Base-by-base conservation (phyloP, 2,888 invertebrate species). In the Ochlodes sylvanus region DNA sequence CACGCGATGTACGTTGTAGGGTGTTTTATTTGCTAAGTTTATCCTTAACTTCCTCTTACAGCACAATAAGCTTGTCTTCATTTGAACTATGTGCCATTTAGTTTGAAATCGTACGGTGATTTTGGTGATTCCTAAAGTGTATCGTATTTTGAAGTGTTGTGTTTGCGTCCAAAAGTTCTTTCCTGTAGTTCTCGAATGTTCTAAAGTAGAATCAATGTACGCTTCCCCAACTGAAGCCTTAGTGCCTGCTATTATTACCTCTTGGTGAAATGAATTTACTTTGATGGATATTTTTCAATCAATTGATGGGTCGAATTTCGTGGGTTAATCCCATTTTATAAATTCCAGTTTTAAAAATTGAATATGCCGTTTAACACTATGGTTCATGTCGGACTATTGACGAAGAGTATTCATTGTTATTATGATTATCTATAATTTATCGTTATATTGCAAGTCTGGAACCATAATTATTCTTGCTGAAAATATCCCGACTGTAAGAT, bases 181-280 rank as follows among this genome's bases (percentile, higher is more conserved):
- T 84, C 79, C 78, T 89, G 92, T 90, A 89, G 81, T 86, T 88
- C 82, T 88, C 86, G 81, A 88, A 89, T 90, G 90, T 90, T 91
- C 89, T 88, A 84, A 86, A 82, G 92, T 92, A 90, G 90, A 85
- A 87, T 92, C 91, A 86, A 88, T 92, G 92, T 92, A 87, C 87
- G 92, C 92, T 92, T 92, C 81, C 79, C 81, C 79, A 77, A 76
- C 77, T 75, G 82, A 68, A 74, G 73, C 72, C 81, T 78, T 78
- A 79, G 72, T 78, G 80, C 76, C 78, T 83, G 83, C 68, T 72
- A 41, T 19, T n/a, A 55, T 17, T 19, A 12, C 2, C n/a, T 19
- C 12, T 38, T 38, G 12, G 12, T 38, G 10, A 9, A 54, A 21
- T 54, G 27, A 12, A 9, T 17, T 12, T 19, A 38, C 15, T n/a